Percentiles rank a stretch among this genome's conserved stretches.
These are phyloP conservation scores for Malurus splendens DNA, from an alignment of 2,797 vertebrate species.

Conservation along the genomic window DNA sequence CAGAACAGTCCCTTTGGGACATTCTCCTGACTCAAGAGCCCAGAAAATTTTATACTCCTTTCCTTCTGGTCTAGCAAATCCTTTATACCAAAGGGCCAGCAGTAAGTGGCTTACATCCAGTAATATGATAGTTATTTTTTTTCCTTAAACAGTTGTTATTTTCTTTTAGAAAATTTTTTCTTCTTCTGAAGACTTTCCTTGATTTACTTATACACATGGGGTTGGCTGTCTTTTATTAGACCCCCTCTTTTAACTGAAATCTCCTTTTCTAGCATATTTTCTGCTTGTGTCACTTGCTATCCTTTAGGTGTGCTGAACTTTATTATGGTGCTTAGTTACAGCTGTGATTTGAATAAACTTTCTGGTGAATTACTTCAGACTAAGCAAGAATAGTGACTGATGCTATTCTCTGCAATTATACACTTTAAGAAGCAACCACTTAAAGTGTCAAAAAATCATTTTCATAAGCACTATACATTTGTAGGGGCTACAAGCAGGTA, in stretches of 20 bases:
- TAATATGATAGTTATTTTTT: not conserved
- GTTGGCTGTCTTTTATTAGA: not conserved
- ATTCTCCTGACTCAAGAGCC: not conserved
- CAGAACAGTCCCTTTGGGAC: not conserved
- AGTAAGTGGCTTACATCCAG: not conserved
- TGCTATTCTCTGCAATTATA: not conserved
- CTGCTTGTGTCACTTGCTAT: not conserved
- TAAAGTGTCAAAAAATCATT: not conserved
- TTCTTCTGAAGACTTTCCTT: not conserved
- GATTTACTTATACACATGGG: not conserved
- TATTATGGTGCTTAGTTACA: not conserved
- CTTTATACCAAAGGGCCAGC: not conserved
- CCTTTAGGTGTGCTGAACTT: not conserved
- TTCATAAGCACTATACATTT: not conserved
- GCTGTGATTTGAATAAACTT: not conserved
- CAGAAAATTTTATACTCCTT: not conserved
- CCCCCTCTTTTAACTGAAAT: not conserved
- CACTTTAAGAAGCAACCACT: not conserved
- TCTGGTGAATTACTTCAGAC: not conserved
- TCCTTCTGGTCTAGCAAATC: not conserved
- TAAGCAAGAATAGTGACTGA: not conserved
- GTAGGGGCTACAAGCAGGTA: not conserved
- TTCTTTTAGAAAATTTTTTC: not conserved
- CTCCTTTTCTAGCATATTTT: not conserved
- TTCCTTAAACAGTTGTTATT: not conserved